phyloP scores from a whole-genome alignment of 2,113 vertebrate genomes.

The Tringa solitaria region DNA sequence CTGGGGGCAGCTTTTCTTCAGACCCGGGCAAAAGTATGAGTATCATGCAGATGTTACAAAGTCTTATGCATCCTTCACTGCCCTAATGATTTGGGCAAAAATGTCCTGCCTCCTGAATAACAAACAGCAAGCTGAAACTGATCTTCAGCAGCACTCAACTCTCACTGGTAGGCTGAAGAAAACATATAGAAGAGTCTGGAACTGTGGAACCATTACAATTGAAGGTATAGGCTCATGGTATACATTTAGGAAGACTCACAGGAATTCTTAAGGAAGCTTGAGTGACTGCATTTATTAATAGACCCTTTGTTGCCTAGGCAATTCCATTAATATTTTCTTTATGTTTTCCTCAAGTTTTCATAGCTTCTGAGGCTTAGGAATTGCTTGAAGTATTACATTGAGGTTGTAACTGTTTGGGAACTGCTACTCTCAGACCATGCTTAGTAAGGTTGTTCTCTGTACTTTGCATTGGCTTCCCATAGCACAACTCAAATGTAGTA shows the following conservation, averaged over 20 bases:
- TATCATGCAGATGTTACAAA: neutral
- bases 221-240: neutral
- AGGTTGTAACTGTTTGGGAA: neutral
- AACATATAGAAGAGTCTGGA: neutral
- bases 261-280: neutral
- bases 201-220: neutral
- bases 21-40: neutral
- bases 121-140: neutral
- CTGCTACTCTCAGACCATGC: neutral
- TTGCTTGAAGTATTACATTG: neutral
- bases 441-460: neutral
- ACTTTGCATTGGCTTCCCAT: neutral
- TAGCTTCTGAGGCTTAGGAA: neutral
- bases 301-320: neutral
- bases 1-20: neutral
- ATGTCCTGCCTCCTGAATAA: neutral
- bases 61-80: neutral
- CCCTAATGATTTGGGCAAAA: neutral
- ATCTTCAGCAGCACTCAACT: neutral
- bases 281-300: neutral
- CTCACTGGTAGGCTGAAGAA: neutral
- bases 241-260: neutral
- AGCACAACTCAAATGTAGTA: neutral
- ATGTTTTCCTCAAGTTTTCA: neutral
- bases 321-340: neutral